phyloP scores from a whole-genome alignment of 2,797 vertebrate species.

The Limosa lapponica region DNA sequence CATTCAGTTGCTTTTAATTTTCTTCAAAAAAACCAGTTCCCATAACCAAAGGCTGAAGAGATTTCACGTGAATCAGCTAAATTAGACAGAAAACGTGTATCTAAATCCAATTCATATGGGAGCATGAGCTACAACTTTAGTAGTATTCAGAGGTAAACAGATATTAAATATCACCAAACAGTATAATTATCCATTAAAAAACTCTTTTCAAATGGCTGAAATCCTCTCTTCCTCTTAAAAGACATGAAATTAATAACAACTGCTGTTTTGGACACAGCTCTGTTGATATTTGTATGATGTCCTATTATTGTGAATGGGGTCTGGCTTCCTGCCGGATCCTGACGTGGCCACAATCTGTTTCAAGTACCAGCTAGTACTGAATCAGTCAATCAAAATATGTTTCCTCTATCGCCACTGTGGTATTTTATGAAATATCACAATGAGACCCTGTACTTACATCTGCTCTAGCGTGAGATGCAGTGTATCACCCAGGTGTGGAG shows the following conservation, averaged over 20 bases:
- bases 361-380: conserved; percentile 15
- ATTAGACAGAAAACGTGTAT: background rate
- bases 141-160: conserved; percentile 45
- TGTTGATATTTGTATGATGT: conserved; percentile 43
- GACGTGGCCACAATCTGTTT: conserved; percentile 37
- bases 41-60: background rate
- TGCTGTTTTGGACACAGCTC: conserved; percentile 42
- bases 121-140: background rate
- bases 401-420: background rate
- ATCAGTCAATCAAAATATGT: conserved; percentile 40
- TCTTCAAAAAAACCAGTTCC: background rate
- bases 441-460: background rate
- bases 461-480: accelerated
- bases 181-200: conserved; percentile 52
- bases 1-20: background rate
- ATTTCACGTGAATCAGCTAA: background rate
- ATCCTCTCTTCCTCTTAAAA: conserved; percentile 48
- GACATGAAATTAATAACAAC: conserved; percentile 58
- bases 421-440: background rate
- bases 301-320: conserved; percentile 43
- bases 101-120: background rate
- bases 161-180: conserved; percentile 48
- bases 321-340: conserved; percentile 50
- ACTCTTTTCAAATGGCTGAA: conserved; percentile 28
- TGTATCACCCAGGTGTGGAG: background rate